Conservation (phyloP, 2,797 vertebrate genomes). For the Argyrosomus regius region DNA sequence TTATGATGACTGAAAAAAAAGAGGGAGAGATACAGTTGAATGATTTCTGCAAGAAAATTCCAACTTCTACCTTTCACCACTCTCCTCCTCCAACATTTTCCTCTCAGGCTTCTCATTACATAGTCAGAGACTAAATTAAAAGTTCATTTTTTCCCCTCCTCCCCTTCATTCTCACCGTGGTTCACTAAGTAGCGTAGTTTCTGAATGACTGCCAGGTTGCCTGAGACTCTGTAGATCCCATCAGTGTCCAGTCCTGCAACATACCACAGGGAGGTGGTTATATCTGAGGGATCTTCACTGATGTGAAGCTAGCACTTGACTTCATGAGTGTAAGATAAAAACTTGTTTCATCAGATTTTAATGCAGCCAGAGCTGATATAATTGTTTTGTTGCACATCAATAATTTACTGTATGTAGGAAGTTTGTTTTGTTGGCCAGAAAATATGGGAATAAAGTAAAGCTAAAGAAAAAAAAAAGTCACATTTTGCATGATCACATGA, state of each 20-base stretch:
- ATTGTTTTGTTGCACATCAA: conserved; percentile 47
- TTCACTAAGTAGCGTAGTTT: conserved; percentile 94
- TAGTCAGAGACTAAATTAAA: background rate
- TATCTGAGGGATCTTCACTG: background rate
- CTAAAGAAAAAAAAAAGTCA: conserved; percentile 12
- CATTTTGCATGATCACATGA: conserved; percentile 5
- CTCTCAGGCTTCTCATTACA: background rate
- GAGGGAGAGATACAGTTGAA: background rate
- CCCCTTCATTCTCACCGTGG: conserved; percentile 85
- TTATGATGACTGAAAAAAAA: conserved; percentile 24
- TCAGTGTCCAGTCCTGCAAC: conserved; percentile 91
- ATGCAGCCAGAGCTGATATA: conserved; percentile 9
- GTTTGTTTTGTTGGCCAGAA: conserved; percentile 37
- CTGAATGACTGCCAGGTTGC: conserved; percentile 94
- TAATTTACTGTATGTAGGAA: conserved; percentile 39
- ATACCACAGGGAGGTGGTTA: conserved; percentile 18
- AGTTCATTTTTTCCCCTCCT: background rate
- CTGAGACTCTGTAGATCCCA: conserved; percentile 94
- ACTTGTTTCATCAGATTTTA: background rate
- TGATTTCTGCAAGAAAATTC: background rate
- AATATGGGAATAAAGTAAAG: conserved; percentile 22
- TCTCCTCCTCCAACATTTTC: background rate
- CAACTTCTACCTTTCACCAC: conserved; percentile 5
- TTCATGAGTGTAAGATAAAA: background rate
- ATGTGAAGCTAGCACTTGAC: background rate